phyloP scores from a whole-genome alignment of 37 sponge, comb jelly and placozoan species.

The Cladorhizidae sp. region DNA sequence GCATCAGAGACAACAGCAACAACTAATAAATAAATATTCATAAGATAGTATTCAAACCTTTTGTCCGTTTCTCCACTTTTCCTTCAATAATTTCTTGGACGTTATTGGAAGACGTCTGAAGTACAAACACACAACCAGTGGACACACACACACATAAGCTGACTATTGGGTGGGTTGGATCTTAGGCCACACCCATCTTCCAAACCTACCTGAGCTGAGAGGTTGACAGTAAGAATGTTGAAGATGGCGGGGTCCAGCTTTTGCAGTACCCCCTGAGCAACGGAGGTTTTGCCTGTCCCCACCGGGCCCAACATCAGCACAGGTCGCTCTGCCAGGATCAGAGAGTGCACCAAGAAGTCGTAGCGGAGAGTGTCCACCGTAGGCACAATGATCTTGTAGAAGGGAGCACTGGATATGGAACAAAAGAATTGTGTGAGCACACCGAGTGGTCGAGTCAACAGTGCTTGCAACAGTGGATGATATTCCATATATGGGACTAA shows the following conservation, averaged over 20 bases:
- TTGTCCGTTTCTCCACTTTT: constrained; percentile 98
- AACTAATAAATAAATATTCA: background rate
- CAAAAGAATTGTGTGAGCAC: background rate
- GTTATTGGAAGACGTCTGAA: constrained; percentile 93
- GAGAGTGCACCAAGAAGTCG: constrained; percentile 88
- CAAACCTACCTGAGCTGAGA: constrained; percentile 87
- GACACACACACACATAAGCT: constrained; percentile 24
- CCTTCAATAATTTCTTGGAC: constrained; percentile 99
- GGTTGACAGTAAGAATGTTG: constrained; percentile 90
- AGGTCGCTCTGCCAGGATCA: constrained; percentile 76
- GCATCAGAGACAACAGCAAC: background rate
- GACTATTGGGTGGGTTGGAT: background rate
- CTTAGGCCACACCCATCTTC: background rate
- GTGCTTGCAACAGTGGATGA: no score
- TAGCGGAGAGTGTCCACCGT: constrained; percentile 98
- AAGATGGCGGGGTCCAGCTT: constrained; percentile 81
- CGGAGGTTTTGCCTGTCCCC: constrained; percentile 97
- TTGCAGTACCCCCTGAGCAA: constrained; percentile 88
- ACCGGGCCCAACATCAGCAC: constrained; percentile 96
- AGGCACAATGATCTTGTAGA: constrained; percentile 99
- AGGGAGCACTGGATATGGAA: constrained; percentile 67
- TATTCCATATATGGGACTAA: no score
- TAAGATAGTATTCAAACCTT: constrained; percentile 43
- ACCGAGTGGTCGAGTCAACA: no score
- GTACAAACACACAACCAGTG: background rate